phyloP scores from a whole-genome alignment of 1,140 invertebrate genomes.

The Drosophila kepulauana region DNA sequence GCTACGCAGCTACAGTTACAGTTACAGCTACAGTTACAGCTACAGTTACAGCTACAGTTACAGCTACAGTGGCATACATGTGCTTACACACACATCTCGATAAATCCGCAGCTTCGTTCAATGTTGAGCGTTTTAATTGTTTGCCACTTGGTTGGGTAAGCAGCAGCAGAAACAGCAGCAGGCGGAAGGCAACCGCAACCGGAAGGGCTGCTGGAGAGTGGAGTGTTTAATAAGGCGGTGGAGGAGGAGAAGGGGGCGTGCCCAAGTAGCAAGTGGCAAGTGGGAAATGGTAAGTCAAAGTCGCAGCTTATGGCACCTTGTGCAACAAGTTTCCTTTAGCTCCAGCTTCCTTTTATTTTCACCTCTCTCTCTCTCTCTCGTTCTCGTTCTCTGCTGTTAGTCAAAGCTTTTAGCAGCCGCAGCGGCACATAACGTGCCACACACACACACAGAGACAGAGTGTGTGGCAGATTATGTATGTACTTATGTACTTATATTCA shows the following conservation, averaged over 20 bases:
- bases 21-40: constrained; percentile 11
- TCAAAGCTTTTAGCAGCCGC: constrained; percentile 30
- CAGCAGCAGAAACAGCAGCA: background rate
- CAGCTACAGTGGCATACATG: constrained; percentile 2
- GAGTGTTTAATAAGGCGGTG: background rate
- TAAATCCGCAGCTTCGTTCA: constrained; percentile 40
- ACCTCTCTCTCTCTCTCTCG: background rate
- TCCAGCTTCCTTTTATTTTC: background rate
- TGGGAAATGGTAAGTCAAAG: constrained; percentile 62
- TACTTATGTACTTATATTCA: constrained; percentile 69
- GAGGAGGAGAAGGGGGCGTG: background rate
- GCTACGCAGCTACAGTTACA: constrained; percentile 30
- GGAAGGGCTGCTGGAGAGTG: background rate
- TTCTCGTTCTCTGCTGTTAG: constrained; percentile 12
- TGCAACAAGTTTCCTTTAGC: constrained; percentile 58
- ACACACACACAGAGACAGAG: constrained; percentile 7
- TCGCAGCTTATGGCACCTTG: constrained; percentile 66
- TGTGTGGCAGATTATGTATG: constrained; percentile 31
- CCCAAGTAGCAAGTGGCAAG: background rate
- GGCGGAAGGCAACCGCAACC: constrained; percentile 6
- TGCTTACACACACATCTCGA: constrained; percentile 15
- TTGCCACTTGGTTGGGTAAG: constrained; percentile 53
- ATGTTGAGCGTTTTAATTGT: constrained; percentile 71
- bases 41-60: constrained; percentile 27
- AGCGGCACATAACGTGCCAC: constrained; percentile 13